Evolutionary conservation across 2,888 invertebrate genomes (phyloP), one percentile per base, ranked within the genome.

Genomic region (Leucania comma): DNA sequence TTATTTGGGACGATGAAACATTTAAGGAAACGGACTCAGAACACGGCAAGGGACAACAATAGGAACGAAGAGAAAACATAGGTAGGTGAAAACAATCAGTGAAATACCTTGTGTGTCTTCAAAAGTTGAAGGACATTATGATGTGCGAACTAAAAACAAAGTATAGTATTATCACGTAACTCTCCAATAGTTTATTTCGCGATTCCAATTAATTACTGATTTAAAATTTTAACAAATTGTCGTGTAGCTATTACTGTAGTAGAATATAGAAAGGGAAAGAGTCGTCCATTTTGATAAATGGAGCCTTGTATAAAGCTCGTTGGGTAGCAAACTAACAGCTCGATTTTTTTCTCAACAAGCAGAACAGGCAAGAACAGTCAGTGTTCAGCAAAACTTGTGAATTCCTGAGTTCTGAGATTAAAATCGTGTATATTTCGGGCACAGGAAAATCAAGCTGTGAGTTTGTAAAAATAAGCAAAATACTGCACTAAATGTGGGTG

Each of bases 121-220:
- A 79, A 79, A 79, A 78, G 78, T 79, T 81, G 79, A 79, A 79
- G 82, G 79, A 79, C 82, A 79, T 54, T 56, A 79, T 79, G 78
- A 81, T 79, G 78, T 77, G 82, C 68, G 78, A 79, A 79, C 78
- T 79, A 79, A 72, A 81, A 79, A 81, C 82, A 79, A 79, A 79
- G 78, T 68, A 78, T 48, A 81, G 29, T 59, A 79, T 78, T 81
- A 78, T 81, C 58, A 75, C 62, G 65, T 46, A 66, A 76, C 59
- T 66, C 58, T 64, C 57, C 20, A 46, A 38, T 35, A 54, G 29
- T 58, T 53, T 26, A 78, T 26, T 42, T 42, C 26, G 74, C 61
- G 74, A 22, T 58, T 58, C 58, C 22, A 32, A 67, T 42, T 22
- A 38, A 38, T 22, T 26, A 29, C 8, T 10, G 5, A 50, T 14